Percentiles rank a stretch among this genome's conserved stretches.
phyloP scores from a whole-genome alignment of 2,888 invertebrate species.

The Campoletis raptor region DNA sequence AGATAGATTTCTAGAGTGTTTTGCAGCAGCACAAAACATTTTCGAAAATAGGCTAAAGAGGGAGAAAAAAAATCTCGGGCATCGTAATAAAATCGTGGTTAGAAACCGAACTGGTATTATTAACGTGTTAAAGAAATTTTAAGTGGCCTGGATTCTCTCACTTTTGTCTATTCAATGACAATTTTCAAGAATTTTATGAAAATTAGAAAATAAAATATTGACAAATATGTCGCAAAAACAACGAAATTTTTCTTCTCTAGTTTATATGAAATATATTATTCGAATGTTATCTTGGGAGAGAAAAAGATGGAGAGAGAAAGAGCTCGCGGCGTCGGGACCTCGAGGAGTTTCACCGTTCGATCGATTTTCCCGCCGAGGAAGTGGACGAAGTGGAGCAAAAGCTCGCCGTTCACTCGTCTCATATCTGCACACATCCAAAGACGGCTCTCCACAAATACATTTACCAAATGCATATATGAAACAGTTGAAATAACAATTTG shows the following conservation, averaged over 20 bases:
- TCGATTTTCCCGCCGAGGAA: constrained; percentile 55
- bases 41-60: constrained; percentile 32
- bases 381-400: constrained; percentile 62
- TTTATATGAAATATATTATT: neutral
- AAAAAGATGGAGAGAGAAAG: constrained; percentile 14
- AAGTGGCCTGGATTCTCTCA: neutral
- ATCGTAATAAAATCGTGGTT: constrained; percentile 21
- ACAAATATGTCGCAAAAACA: neutral
- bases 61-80: constrained; percentile 1
- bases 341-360: constrained; percentile 57
- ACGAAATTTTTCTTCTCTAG: neutral
- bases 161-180: neutral
- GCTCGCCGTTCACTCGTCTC: constrained; percentile 40
- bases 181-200: neutral
- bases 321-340: constrained; percentile 31
- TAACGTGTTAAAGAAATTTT: neutral
- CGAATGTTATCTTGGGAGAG: neutral
- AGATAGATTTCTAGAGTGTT: constrained; percentile 30
- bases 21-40: constrained; percentile 44
- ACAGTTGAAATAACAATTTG: too few species aligned
- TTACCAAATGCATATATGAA: neutral
- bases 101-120: constrained; percentile 29
- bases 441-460: neutral
- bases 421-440: neutral
- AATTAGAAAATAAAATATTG: neutral